phyloP scores from a whole-genome alignment of 1,140 invertebrate species.

The Caenorhabditis inopinata region DNA sequence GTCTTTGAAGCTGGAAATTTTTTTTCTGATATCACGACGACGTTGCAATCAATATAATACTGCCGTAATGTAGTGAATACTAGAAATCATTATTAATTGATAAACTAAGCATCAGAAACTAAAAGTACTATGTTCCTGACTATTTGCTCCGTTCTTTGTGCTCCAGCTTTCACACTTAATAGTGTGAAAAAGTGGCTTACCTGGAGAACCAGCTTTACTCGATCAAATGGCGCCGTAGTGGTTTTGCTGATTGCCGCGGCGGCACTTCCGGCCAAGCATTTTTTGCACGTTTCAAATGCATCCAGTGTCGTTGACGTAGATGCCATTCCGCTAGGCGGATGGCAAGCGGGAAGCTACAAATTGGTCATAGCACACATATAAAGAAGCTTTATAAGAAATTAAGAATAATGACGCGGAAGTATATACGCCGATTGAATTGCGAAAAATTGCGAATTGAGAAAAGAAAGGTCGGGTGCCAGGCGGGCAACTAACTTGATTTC shows the following conservation, averaged over 20 bases:
- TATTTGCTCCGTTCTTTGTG: too few species aligned
- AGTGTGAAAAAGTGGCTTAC: conserved; percentile 43
- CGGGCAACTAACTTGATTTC: conserved; percentile 21
- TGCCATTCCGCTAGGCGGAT: neutral
- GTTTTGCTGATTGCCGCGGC: conserved; percentile 59
- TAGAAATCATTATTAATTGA: too few species aligned
- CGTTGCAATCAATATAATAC: too few species aligned
- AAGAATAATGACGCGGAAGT: neutral
- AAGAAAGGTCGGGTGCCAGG: neutral
- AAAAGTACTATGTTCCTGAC: too few species aligned
- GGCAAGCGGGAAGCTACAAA: neutral
- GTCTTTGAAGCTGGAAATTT: conserved; percentile 55
- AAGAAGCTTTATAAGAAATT: neutral
- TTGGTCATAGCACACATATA: neutral
- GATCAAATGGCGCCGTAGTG: conserved; percentile 57
- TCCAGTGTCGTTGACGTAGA: neutral
- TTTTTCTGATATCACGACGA: neutral
- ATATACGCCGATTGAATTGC: neutral
- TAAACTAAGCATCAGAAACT: too few species aligned
- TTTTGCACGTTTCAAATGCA: neutral
- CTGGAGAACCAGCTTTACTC: conserved; percentile 59
- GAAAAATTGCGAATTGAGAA: too few species aligned
- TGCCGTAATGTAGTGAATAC: too few species aligned
- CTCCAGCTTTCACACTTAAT: too few species aligned
- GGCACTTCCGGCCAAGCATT: conserved; percentile 48